Conservation (phyloP, 2,113 vertebrate species). For the Catharus minimus region DNA sequence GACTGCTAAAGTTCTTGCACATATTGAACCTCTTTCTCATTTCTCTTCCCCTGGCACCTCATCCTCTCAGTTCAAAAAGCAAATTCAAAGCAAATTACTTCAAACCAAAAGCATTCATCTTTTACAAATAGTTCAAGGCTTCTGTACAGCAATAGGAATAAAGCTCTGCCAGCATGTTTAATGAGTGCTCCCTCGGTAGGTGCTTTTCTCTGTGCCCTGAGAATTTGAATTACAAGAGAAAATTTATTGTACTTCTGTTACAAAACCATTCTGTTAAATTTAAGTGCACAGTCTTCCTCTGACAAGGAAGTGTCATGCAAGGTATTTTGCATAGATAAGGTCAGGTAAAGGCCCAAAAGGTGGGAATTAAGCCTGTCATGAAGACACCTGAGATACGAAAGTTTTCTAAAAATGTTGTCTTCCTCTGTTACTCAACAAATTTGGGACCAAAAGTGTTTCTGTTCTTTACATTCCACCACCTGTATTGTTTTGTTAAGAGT, state of each 20-base stretch:
- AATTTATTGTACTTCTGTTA: not conserved
- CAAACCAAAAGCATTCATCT: not conserved
- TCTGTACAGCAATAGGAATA: not conserved
- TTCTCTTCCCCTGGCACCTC: not conserved
- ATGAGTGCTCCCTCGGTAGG: not conserved
- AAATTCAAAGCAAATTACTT: constrained; percentile 9
- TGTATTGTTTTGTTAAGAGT: not conserved
- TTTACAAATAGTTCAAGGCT: not conserved
- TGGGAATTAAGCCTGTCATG: not conserved
- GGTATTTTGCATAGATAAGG: not conserved
- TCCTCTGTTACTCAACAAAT: not conserved
- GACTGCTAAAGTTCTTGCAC: not conserved
- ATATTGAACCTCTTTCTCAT: not conserved
- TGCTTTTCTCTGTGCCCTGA: not conserved
- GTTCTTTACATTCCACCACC: not conserved
- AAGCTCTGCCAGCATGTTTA: not conserved
- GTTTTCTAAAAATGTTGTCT: not conserved
- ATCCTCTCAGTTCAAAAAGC: not conserved
- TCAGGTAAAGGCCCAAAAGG: not conserved
- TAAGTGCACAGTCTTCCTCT: not conserved
- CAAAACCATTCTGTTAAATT: not conserved
- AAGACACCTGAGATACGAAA: not conserved
- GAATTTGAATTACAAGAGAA: not conserved
- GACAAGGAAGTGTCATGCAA: not conserved
- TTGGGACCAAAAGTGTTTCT: not conserved